These are phyloP conservation scores for Batillaria attramentaria DNA, from an alignment of 1,140 invertebrate species.

Conservation along the genomic window DNA sequence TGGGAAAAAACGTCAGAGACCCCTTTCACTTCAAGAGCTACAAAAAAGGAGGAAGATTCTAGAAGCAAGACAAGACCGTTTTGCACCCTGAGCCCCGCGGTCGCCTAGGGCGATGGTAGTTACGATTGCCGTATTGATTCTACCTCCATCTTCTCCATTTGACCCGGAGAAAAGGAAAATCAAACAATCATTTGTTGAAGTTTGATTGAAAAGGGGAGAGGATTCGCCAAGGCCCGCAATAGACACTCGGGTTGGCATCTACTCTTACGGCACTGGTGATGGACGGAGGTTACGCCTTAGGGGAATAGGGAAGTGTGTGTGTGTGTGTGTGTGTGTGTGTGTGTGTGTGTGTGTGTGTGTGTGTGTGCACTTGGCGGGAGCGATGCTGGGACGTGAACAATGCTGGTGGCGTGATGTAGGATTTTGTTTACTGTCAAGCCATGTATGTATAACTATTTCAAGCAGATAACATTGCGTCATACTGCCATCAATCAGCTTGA, in stretches of 20 bases:
- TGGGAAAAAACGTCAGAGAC: no score
- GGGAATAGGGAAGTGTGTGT: neutral
- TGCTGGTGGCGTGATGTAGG: no score
- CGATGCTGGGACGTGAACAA: no score
- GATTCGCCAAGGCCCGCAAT: neutral
- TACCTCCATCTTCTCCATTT: neutral
- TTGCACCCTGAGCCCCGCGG: no score
- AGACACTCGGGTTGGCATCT: neutral
- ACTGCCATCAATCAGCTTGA: no score
- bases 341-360: constrained; percentile 1
- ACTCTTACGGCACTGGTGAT: neutral
- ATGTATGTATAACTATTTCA: neutral
- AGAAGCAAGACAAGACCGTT: no score
- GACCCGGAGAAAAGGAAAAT: neutral
- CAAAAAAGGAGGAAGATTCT: no score
- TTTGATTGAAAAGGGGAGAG: neutral
- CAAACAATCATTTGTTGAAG: neutral
- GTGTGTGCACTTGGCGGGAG: neutral
- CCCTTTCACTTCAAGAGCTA: no score
- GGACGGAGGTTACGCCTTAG: neutral
- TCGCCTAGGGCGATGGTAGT: no score
- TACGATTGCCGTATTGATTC: no score
- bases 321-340: neutral
- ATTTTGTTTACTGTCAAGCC: no score
- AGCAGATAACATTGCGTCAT: neutral